These are phyloP conservation scores for Schizotus pectinicornis DNA, from an alignment of 2,888 invertebrate genomes.

Conservation along the genomic window DNA sequence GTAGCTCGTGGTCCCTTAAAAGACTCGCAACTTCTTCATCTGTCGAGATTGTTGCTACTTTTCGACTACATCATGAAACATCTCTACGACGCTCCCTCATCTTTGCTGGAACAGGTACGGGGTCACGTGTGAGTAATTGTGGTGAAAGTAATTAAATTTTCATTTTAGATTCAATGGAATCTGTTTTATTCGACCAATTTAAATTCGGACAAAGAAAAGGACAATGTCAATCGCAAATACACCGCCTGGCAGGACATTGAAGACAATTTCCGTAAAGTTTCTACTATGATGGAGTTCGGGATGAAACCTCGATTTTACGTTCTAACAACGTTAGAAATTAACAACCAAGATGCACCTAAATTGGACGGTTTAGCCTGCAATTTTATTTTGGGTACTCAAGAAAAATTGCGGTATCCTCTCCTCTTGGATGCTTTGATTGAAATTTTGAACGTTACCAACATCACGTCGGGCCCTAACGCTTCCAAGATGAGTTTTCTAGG, in stretches of 20 bases:
- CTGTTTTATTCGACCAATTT: slow-evolving; percentile 72
- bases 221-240: slow-evolving; percentile 67
- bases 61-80: slow-evolving; percentile 95
- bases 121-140: no score
- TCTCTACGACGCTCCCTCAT: slow-evolving; percentile 90
- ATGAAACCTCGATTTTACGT: slow-evolving; percentile 94
- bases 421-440: slow-evolving; percentile 86
- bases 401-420: slow-evolving; percentile 86
- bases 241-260: slow-evolving; percentile 79
- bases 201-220: slow-evolving; percentile 64
- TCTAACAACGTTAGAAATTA: slow-evolving; percentile 78
- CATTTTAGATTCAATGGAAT: slow-evolving; percentile 75
- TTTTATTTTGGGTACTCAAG: slow-evolving; percentile 90
- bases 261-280: slow-evolving; percentile 71
- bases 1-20: slow-evolving; percentile 65
- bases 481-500: slow-evolving; percentile 65
- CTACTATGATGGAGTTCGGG: slow-evolving; percentile 67
- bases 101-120: slow-evolving; percentile 80
- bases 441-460: slow-evolving; percentile 80
- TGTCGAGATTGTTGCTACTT: slow-evolving; percentile 83
- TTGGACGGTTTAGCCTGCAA: slow-evolving; percentile 92
- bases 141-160: neutral
- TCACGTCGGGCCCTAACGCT: slow-evolving; percentile 59
- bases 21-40: slow-evolving; percentile 77
- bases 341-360: slow-evolving; percentile 84